Evolutionary conservation across 2,797 vertebrate genomes (phyloP).

Genomic region (Sebastes paucispinis): DNA sequence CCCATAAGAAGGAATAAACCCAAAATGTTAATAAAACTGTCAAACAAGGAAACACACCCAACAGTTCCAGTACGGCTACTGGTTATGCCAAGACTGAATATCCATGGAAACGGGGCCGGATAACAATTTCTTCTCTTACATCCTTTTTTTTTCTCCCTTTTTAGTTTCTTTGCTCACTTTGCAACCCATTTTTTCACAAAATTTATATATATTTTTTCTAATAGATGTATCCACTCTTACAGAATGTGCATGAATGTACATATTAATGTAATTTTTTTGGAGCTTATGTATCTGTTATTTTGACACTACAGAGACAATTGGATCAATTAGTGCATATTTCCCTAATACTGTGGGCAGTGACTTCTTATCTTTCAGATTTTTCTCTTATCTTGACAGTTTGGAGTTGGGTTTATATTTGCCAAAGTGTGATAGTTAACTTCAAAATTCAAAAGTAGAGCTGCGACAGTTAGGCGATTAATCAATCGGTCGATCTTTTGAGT

Average conservation of each 20-base stretch:
- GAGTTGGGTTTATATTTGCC: not conserved
- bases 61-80: slow-evolving; percentile 9
- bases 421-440: not conserved
- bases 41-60: slow-evolving; percentile 19
- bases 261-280: not conserved
- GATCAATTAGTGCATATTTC: not conserved
- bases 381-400: not conserved
- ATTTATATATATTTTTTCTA: not conserved
- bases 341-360: not conserved
- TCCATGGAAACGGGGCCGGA: slow-evolving; percentile 24
- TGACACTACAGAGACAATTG: not conserved
- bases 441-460: not conserved
- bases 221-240: not conserved
- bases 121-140: not conserved
- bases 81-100: slow-evolving; percentile 24
- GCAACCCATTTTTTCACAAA: not conserved
- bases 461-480: not conserved
- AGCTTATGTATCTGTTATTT: not conserved
- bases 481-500: too few species aligned
- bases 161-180: not conserved
- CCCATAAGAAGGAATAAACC: slow-evolving; percentile 19
- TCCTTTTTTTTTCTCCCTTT: not conserved
- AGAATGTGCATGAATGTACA: not conserved
- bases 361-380: not conserved
- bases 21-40: slow-evolving; percentile 36